Conservation (phyloP, 2,113 vertebrate genomes). For the Mustelus asterias region DNA sequence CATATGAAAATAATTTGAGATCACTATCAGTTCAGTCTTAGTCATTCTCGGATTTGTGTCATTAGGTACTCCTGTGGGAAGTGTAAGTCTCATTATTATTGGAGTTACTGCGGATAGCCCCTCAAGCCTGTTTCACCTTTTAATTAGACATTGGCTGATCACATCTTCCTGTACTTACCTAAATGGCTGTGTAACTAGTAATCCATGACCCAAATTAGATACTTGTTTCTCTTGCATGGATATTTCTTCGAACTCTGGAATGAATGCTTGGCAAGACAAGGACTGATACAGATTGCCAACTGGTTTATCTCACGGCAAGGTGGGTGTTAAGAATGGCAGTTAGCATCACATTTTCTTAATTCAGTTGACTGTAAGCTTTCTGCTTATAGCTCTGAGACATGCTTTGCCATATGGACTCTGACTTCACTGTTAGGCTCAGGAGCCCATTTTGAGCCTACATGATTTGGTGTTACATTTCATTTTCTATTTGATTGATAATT, state of each 20-base stretch:
- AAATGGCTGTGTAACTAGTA: background rate
- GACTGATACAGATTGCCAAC: background rate
- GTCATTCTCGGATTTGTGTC: background rate
- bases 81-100: background rate
- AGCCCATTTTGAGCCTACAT: background rate
- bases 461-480: background rate
- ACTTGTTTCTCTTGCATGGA: background rate
- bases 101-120: background rate
- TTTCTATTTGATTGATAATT: background rate
- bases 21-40: background rate
- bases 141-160: background rate
- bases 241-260: background rate
- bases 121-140: background rate
- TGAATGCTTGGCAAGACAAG: background rate
- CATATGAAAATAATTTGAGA: background rate
- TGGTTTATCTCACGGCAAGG: background rate
- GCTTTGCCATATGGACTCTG: background rate
- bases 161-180: background rate
- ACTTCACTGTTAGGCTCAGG: background rate
- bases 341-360: background rate
- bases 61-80: background rate
- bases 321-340: background rate
- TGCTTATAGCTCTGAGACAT: background rate
- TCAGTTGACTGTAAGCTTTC: background rate
- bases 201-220: no score